A percentile compares a stretch with the other conserved stretches of the same genome.
These are phyloP conservation scores for Branchipolynoe longqiensis DNA, from an alignment of 2,888 invertebrate species.

Conservation along the genomic window DNA sequence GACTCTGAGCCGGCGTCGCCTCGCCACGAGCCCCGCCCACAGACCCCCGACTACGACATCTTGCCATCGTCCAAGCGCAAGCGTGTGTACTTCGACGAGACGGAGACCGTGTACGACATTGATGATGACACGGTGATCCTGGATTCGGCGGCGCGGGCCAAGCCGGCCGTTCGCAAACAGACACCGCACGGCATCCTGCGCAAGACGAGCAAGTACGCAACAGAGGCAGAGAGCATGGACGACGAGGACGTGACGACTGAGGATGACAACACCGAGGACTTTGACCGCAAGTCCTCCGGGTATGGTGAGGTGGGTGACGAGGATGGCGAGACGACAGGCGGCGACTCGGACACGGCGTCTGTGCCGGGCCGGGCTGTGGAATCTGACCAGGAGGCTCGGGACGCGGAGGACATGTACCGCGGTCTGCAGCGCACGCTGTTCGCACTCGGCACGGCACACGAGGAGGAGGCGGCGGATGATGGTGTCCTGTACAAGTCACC, in stretches of 20 bases:
- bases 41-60: neutral
- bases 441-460: neutral
- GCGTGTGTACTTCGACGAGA: constrained; percentile 45
- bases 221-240: constrained; percentile 23
- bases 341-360: neutral
- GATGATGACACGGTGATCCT: constrained; percentile 6
- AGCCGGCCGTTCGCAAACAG: neutral
- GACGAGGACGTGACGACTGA: constrained; percentile 28
- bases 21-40: neutral
- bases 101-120: constrained; percentile 44
- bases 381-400: neutral
- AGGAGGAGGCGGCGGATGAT: neutral
- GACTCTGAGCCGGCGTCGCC: constrained; percentile 27
- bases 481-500: constrained; percentile 32
- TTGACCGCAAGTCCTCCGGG: neutral
- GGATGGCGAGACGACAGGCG: neutral
- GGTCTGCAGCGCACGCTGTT: no score
- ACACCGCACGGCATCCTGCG: constrained; percentile 27
- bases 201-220: constrained; percentile 39
- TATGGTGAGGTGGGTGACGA: neutral
- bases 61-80: constrained; percentile 21
- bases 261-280: constrained; percentile 28
- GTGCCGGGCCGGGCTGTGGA: neutral
- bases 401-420: no score
- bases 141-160: neutral